These are phyloP conservation scores for Agapornis roseicollis DNA, from an alignment of 2,113 vertebrate genomes.

Conservation along the genomic window DNA sequence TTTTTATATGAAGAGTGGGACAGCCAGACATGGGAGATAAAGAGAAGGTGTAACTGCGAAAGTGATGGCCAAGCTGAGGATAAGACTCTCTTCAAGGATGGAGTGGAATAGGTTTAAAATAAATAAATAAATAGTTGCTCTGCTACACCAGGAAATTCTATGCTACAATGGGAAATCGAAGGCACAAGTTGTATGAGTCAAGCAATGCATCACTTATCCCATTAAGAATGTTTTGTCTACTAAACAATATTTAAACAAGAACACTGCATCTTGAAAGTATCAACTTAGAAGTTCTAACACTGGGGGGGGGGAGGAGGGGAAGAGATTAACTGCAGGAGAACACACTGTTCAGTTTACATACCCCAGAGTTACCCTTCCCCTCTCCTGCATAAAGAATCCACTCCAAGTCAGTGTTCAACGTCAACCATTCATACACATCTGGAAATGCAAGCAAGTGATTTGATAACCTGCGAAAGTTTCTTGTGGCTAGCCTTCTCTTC, in stretches of 20 bases:
- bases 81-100: neutral
- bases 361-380: neutral
- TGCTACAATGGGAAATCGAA: neutral
- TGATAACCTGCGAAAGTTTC: neutral
- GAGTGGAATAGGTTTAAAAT: rapidly evolving
- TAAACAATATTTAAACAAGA: neutral
- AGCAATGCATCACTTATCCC: neutral
- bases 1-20: neutral
- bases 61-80: neutral
- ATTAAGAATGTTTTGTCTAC: neutral
- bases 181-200: neutral
- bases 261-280: neutral
- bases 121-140: neutral
- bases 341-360: neutral
- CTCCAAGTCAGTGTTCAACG: neutral
- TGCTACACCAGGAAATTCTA: neutral
- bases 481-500: neutral
- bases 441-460: neutral
- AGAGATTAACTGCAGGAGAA: neutral
- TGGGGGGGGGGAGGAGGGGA: too few relatives aligned
- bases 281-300: neutral
- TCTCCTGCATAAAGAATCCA: neutral
- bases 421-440: neutral
- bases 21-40: neutral
- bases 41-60: neutral